Base-by-base conservation (phyloP, 2,113 vertebrate genomes). In the Mesitornis unicolor region DNA sequence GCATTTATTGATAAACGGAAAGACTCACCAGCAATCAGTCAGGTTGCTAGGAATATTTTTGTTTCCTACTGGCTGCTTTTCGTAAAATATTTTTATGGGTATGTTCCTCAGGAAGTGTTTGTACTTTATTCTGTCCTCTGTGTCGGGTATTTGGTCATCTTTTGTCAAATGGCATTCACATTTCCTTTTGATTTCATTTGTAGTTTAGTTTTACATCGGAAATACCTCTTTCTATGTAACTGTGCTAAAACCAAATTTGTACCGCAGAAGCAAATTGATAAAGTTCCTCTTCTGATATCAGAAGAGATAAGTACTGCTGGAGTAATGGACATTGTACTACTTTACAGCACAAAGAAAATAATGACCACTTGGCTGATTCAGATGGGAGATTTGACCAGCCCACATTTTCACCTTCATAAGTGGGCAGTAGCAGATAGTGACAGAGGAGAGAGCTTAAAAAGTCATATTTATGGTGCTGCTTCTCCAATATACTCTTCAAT, bases 351-450 rank as follows among this genome's bases (percentile, higher is more conserved):
- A 71, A 67, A 81, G 38, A 56, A 73, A 73, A 33, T 28, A 83
- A 36, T 28, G 25, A 47, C 20, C 10, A 35, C 17, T 68, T 69
- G 4, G 1, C 21, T 45, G 42, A 56, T 67, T 85, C 29, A 51
- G 9, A 36, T 0, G 1, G 15, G 33, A 61, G 7, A 40, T 45
- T 78, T 53, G 7, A 40, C 10, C 1, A 2, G 28, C 9, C 40
- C 25, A 40, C 9, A 13, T 28, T 51, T 25, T 73, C 3, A 0
- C 13, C 36, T 57, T 78, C 11, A 1, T 40, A 57, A 83, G 6
- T 29, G 17, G 24, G 6, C 7, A 61, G 13, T 7, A 47, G 12
- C 64, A 83, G 28, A 78, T 6, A 77, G 17, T 3, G 40, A 29
- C 8, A 40, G 36, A 87, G 28, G 17, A 42, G 69, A 42, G 18